phyloP scores from a whole-genome alignment of 2,113 vertebrate genomes.

The Hippotragus niger region DNA sequence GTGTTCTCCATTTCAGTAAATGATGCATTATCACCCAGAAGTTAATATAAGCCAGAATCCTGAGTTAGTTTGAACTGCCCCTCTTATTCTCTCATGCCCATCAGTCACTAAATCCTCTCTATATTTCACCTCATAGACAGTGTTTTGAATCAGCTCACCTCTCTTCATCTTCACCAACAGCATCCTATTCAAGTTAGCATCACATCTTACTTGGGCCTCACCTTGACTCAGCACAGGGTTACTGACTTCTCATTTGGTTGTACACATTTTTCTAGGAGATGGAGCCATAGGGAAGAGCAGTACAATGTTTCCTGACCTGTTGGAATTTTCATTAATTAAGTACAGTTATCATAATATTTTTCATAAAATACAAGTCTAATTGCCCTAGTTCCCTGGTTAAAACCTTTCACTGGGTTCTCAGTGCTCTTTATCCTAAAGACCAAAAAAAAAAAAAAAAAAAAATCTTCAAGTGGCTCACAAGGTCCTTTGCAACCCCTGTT shows the following conservation, averaged over 20 bases:
- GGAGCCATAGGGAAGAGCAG: background rate
- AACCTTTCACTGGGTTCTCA: background rate
- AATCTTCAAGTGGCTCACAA: background rate
- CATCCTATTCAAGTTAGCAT: background rate
- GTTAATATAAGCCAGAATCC: background rate
- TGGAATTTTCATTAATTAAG: background rate
- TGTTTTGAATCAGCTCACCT: background rate
- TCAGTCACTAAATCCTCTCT: background rate
- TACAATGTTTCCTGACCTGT: background rate
- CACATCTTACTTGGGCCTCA: background rate
- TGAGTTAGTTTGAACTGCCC: background rate
- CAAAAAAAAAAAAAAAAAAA: background rate
- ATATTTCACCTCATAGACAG: background rate
- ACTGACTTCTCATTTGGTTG: background rate
- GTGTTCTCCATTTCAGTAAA: background rate
- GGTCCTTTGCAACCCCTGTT: background rate
- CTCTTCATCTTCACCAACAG: background rate
- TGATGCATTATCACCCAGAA: background rate
- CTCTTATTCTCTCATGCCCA: background rate
- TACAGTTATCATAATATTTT: background rate
- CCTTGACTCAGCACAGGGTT: background rate
- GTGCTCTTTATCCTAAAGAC: background rate
- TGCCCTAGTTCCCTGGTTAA: background rate
- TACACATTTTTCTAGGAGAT: background rate
- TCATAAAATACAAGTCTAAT: background rate